phyloP scores from a whole-genome alignment of 2,888 invertebrate species.

The Mimas tiliae region DNA sequence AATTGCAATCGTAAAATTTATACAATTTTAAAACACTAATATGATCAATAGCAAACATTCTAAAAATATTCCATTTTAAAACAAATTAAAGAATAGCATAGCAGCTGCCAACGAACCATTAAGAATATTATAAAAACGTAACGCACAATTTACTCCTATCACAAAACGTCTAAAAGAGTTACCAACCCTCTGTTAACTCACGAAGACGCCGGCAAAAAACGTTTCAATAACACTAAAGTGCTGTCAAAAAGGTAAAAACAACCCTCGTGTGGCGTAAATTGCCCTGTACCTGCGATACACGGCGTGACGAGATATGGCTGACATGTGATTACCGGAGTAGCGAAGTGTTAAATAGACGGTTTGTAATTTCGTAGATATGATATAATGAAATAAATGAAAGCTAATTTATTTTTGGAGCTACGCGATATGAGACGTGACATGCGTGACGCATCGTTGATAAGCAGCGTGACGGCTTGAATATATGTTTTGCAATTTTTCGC shows the following conservation, averaged over 20 bases:
- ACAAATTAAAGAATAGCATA: background rate
- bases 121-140: background rate
- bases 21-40: background rate
- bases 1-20: too few relatives aligned
- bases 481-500: constrained; percentile 1
- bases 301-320: constrained; percentile 43
- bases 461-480: background rate
- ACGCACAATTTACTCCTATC: constrained; percentile 20
- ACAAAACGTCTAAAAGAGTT: constrained; percentile 31
- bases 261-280: constrained; percentile 31
- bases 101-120: background rate
- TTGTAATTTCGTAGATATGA: constrained; percentile 24
- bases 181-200: constrained; percentile 33
- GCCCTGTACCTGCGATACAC: constrained; percentile 38
- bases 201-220: constrained; percentile 38
- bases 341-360: constrained; percentile 43
- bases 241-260: constrained; percentile 25
- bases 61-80: background rate
- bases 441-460: constrained; percentile 1
- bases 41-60: background rate
- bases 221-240: constrained; percentile 36
- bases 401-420: constrained; percentile 14
- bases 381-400: constrained; percentile 21
- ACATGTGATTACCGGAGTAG: constrained; percentile 42
- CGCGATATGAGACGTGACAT: constrained; percentile 17